Evolutionary conservation across 2,888 invertebrate genomes (phyloP), one percentile per base, ranked within the genome.

Genomic region (Drosophila borborema): DNA sequence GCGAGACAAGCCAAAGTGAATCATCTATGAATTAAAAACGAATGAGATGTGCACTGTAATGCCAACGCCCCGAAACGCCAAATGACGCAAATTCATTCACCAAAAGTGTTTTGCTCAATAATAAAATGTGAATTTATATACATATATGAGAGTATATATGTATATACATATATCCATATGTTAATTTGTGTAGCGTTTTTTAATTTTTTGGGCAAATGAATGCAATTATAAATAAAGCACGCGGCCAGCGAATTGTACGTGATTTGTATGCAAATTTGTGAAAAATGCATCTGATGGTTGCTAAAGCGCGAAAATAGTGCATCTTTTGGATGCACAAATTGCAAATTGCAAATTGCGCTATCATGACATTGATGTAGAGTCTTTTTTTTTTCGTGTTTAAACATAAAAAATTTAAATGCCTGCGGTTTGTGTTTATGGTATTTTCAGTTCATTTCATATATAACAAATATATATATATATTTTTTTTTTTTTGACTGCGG

Each of bases 31-130:
- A 68, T 41, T 38, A 12, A 64, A 60, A 20, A 45, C 53, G 55
- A 60, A 63, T 45, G 59, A 46, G 36, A 66, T 65, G 58, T 61
- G 72, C 65, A 55, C 65, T 65, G 56, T 55, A 62, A 72, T 72
- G 62, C 28, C 75, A 69, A 54, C 75, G 75, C 65, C 58, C 68
- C 64, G 63, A 55, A 60, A 43, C 43, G 55, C 48, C 51, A 56
- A 85, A 61, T 86, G 83, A 85, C 86, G 84, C 79, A 83, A 83
- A 83, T 85, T 85, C 89, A 85, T 85, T 85, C 83, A 86, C 64
- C 63, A 78, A 69, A 53, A 51, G 54, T 23, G 20, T 49, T 49
- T 49, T 34, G 31, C 18, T 34, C 34, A 12, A 34, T 34, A 34
- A 34, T 12, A 18, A 51, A 7, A 34, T 51, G 18, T 51, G 12